Evolutionary conservation across 2,888 invertebrate genomes (phyloP).

Genomic region (Stomorhina lunata): DNA sequence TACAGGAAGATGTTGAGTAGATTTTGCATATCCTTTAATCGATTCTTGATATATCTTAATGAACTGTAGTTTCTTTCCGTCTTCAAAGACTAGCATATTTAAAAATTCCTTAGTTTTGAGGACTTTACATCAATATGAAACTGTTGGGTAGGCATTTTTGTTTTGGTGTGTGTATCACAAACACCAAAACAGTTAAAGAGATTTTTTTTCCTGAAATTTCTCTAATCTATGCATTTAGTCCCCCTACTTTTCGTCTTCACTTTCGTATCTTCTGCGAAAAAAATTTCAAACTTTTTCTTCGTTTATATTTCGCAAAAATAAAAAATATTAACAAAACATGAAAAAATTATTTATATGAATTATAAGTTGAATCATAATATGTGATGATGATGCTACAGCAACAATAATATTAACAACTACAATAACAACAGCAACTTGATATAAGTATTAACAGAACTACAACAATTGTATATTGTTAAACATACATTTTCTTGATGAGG

Average conservation of each 20-base stretch:
- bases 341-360: slow-evolving; percentile 49
- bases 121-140: no score
- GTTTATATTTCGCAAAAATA: neutral
- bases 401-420: slow-evolving; percentile 44
- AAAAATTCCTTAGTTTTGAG: no score
- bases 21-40: no score
- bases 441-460: slow-evolving; percentile 38
- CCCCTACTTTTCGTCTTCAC: neutral
- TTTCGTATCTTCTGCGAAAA: neutral
- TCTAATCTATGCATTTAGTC: slow-evolving; percentile 41
- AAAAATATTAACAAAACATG: no score
- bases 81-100: no score
- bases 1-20: no score
- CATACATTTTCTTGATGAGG: slow-evolving; percentile 47
- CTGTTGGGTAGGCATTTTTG: no score
- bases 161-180: no score
- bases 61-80: no score
- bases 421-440: slow-evolving; percentile 5
- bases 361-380: slow-evolving; percentile 65
- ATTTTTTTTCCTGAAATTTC: slow-evolving; percentile 27
- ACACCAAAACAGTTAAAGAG: slow-evolving; percentile 15
- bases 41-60: no score
- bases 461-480: slow-evolving; percentile 62
- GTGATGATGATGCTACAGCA: slow-evolving; percentile 43
- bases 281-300: neutral